A percentile compares a stretch with the other conserved stretches of the same genome.
Conservation (phyloP, 2,888 invertebrate genomes). For the Dromius quadrimaculatus region DNA sequence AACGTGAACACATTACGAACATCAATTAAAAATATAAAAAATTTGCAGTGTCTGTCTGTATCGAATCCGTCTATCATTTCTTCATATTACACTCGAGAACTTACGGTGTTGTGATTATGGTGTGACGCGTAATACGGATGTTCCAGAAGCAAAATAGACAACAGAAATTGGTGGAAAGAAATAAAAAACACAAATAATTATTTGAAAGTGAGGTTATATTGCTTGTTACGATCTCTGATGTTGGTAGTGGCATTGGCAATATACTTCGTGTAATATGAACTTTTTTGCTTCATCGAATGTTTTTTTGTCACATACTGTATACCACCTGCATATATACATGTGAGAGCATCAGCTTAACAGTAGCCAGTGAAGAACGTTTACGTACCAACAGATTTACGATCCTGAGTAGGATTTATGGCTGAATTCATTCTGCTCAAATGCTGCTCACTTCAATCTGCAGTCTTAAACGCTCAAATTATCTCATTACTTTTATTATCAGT, state of each 20-base stretch:
- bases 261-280: neutral
- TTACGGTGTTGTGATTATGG: neutral
- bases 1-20: neutral
- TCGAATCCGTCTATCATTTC: neutral
- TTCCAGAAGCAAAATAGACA: no score
- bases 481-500: conserved; percentile 35
- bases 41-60: conserved; percentile 4
- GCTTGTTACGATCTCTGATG: no score
- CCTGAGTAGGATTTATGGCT: conserved; percentile 39
- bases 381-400: conserved; percentile 45
- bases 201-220: no score
- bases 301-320: neutral
- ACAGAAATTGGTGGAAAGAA: no score
- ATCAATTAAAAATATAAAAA: conserved; percentile 13
- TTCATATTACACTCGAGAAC: conserved; percentile 8
- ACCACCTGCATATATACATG: neutral
- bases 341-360: conserved; percentile 10
- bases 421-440: conserved; percentile 42
- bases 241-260: no score
- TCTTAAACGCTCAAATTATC: conserved; percentile 22
- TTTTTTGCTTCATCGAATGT: neutral
- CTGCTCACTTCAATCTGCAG: conserved; percentile 9
- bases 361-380: conserved; percentile 41
- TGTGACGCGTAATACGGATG: neutral
- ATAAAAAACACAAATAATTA: no score